phyloP scores from a whole-genome alignment of 2,888 invertebrate genomes.

The Hemaris fuciformis region DNA sequence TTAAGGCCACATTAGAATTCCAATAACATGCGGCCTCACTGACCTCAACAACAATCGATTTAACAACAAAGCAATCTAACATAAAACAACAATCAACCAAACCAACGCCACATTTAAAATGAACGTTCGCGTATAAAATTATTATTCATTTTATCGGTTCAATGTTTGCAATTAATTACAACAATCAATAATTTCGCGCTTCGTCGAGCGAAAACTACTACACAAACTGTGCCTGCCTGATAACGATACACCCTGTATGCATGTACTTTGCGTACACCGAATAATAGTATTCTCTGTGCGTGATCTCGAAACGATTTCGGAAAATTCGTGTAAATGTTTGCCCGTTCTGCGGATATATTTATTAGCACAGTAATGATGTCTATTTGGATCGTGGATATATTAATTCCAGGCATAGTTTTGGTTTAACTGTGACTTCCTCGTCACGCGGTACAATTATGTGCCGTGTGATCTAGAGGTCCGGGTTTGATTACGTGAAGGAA shows the following conservation, averaged over 20 bases:
- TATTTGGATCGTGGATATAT: too few species aligned
- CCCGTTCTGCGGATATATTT: too few species aligned
- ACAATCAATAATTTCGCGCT: conserved; percentile 74
- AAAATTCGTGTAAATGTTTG: too few species aligned
- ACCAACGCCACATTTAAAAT: conserved; percentile 22
- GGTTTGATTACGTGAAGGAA: too few species aligned
- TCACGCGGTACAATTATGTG: too few species aligned
- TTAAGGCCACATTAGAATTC: conserved; percentile 4
- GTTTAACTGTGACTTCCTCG: too few species aligned
- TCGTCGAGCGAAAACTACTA: conserved; percentile 60
- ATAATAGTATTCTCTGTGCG: neutral
- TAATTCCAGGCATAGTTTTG: too few species aligned
- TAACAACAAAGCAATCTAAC: conserved; percentile 1
- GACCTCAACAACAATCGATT: conserved; percentile 5
- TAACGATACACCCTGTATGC: conserved; percentile 26
- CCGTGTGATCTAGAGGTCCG: too few species aligned
- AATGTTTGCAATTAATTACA: conserved; percentile 74
- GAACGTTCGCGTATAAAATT: conserved; percentile 38
- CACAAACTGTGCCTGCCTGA: conserved; percentile 53
- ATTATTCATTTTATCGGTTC: conserved; percentile 57
- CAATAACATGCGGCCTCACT: conserved; percentile 5
- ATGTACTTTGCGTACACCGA: neutral
- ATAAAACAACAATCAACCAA: neutral
- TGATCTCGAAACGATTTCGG: neutral
- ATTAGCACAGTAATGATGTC: too few species aligned